These are phyloP conservation scores for Deilephila elpenor DNA, from an alignment of 2,888 invertebrate genomes.

Conservation along the genomic window DNA sequence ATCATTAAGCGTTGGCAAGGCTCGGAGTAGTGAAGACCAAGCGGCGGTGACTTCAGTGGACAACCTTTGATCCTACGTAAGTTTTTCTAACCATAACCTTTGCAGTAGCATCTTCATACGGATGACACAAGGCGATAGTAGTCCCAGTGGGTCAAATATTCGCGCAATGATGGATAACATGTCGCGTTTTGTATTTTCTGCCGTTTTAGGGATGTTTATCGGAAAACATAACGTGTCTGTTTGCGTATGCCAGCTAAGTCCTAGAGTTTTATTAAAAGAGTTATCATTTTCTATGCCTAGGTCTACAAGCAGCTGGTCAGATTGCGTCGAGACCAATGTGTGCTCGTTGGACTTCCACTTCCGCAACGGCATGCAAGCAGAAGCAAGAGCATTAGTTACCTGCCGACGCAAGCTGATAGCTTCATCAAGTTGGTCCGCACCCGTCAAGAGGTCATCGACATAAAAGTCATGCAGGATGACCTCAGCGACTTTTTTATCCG, in stretches of 20 bases:
- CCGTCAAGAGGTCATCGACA: no score
- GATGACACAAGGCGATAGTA: slow-evolving; percentile 1
- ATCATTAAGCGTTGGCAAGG: neutral
- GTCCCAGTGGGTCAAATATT: neutral
- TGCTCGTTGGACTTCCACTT: no score
- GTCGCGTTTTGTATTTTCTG: neutral
- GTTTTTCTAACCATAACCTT: slow-evolving; percentile 1
- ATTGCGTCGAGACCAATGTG: no score
- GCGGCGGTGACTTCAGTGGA: neutral
- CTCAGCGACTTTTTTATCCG: no score
- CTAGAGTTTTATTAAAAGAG: no score
- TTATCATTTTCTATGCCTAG: no score
- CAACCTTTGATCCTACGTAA: neutral
- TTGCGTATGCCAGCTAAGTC: slow-evolving; percentile 4
- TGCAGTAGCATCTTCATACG: slow-evolving; percentile 2
- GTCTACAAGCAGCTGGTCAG: no score
- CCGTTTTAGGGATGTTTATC: neutral
- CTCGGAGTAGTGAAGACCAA: neutral
- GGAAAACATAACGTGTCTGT: neutral
- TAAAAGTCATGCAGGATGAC: no score
- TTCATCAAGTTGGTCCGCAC: no score
- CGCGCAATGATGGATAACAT: neutral
- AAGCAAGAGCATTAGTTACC: no score
- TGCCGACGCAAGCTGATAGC: no score
- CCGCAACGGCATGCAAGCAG: no score